Evolutionary conservation across 2,888 invertebrate species (phyloP).

Genomic region (Drosophila mercatorum): DNA sequence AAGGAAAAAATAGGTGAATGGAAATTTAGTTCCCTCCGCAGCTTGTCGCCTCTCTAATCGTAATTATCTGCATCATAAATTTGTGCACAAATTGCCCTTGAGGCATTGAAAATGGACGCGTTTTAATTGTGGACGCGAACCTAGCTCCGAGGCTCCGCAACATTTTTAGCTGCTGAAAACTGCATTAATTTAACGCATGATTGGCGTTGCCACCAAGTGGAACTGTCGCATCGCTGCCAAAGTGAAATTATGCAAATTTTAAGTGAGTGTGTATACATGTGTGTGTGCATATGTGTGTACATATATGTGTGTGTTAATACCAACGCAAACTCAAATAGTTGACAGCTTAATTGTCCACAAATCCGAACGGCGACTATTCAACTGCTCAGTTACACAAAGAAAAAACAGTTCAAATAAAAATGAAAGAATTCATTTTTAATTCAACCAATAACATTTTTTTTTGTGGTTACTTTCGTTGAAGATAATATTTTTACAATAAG

Average conservation of each 20-base stretch:
- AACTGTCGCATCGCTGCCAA: constrained; percentile 41
- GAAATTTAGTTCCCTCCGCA: constrained; percentile 26
- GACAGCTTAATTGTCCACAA: constrained; percentile 7
- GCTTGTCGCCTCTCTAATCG: constrained; percentile 64
- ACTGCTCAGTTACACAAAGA: constrained; percentile 58
- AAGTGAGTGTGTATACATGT: constrained; percentile 4
- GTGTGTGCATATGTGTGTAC: neutral
- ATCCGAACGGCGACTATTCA: constrained; percentile 26
- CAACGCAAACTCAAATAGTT: constrained; percentile 15
- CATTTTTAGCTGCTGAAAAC: constrained; percentile 59
- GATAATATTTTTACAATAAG: too few relatives aligned
- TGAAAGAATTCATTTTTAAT: neutral
- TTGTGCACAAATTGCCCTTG: constrained; percentile 65
- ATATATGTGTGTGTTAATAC: constrained; percentile 14
- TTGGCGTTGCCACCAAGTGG: constrained; percentile 59
- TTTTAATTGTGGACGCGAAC: constrained; percentile 55
- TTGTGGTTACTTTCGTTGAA: too few relatives aligned
- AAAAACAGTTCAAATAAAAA: constrained; percentile 19
- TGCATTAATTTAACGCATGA: constrained; percentile 80
- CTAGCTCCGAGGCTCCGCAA: constrained; percentile 8
- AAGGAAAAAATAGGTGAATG: constrained; percentile 16
- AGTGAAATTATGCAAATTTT: constrained; percentile 75
- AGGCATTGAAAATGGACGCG: constrained; percentile 46
- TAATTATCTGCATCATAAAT: constrained; percentile 80
- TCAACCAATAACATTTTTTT: neutral